Evolutionary conservation across 2,888 invertebrate species (phyloP).

Genomic region (Iselma pallidipennis): DNA sequence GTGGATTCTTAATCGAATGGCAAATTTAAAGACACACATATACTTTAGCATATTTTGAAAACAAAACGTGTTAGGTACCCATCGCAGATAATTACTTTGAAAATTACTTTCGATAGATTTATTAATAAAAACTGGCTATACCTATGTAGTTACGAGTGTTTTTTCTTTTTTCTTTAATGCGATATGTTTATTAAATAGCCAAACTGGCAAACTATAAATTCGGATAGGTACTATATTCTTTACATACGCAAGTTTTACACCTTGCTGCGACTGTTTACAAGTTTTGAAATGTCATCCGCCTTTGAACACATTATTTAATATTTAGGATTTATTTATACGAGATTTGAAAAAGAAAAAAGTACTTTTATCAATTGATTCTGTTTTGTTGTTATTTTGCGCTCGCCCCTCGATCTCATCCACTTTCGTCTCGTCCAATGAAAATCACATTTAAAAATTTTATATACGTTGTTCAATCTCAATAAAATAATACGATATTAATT

Average conservation of each 20-base stretch:
- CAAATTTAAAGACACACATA: no score
- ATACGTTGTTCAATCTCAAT: slow-evolving; percentile 39
- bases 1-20: neutral
- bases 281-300: neutral
- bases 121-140: neutral
- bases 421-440: neutral
- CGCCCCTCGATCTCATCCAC: neutral
- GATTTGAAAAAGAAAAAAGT: neutral
- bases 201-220: neutral
- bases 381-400: neutral
- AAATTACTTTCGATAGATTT: neutral
- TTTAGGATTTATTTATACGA: neutral
- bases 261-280: neutral
- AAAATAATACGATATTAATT: slow-evolving; percentile 47
- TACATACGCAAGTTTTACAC: no score
- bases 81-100: neutral
- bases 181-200: neutral
- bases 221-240: neutral
- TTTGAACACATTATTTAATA: neutral
- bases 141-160: neutral
- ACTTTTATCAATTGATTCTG: neutral
- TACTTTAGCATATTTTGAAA: neutral
- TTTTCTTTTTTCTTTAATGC: neutral
- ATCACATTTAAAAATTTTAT: slow-evolving; percentile 31
- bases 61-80: neutral